Evolutionary conservation across 2,888 invertebrate species (phyloP), one percentile per base, ranked within the genome.

Genomic region (Rhodophaea formosa): DNA sequence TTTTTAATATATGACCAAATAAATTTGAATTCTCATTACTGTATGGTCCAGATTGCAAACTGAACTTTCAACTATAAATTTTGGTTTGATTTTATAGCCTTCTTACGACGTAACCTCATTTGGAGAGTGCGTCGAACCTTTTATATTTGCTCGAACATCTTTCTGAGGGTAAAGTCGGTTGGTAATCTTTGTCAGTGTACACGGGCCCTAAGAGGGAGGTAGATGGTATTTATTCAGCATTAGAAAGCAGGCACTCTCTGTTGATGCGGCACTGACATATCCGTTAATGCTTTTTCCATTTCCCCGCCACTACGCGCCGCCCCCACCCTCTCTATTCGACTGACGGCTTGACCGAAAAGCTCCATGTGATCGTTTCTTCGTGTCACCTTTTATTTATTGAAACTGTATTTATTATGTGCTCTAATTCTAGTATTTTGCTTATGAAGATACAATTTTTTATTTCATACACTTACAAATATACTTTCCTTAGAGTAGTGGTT

Each of bases 251-350:
- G 87, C 88, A 88, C 88, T 89, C 86, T 81, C 80, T 82, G 82
- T 80, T 88, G 88, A 88, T 85, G 86, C 87, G 86, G 79, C 84
- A 78, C 86, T 91, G 90, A 89, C 89, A 88, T 84, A 89, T 90
- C 88, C 89, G 90, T 84, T 91, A 91, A 92, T 91, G 91, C 89
- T 88, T 90, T 88, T 90, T 87, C 91, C 90, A 90, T 91, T 89
- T 86, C 86, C 85, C 81, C 80, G 74, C 72, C 76, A 80, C 82
- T 80, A 77, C 75, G 72, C 74, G 64, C 69, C 67, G 69, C 71
- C 65, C 62, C 72, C 71, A 74, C 64, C 75, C 75, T 75, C 71
- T 39, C 35, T 66, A 68, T 68, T 63, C 66, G 65, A 68, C 71
- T 75, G 77, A 71, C 77, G 73, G 82, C 82, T 84, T 86, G 84